These are phyloP conservation scores for Odontomyia ornata DNA, from an alignment of 2,888 invertebrate species.

Conservation along the genomic window DNA sequence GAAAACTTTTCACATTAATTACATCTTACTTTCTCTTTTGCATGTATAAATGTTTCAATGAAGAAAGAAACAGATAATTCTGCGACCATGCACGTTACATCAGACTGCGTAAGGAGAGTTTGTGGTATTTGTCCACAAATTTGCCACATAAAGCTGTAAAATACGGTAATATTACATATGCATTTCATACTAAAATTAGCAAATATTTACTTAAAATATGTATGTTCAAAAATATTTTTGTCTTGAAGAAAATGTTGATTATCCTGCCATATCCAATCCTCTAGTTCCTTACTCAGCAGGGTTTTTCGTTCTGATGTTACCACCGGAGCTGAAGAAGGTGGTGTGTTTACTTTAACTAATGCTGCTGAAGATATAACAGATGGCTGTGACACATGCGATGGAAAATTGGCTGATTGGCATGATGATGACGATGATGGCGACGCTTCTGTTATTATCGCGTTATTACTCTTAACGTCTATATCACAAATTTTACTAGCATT, in stretches of 20 bases:
- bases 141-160: conserved; percentile 91
- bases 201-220: conserved; percentile 84
- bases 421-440: conserved; percentile 33
- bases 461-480: conserved; percentile 57
- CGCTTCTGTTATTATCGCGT: conserved; percentile 37
- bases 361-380: background rate
- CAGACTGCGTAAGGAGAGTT: conserved; percentile 80
- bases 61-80: conserved; percentile 93
- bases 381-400: background rate
- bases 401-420: background rate
- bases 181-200: background rate
- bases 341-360: background rate
- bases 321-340: background rate
- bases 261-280: conserved; percentile 97
- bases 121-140: conserved; percentile 94
- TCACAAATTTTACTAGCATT: conserved; percentile 59
- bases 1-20: background rate
- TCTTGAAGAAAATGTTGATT: conserved; percentile 95
- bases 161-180: too few species aligned
- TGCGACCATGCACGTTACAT: conserved; percentile 85
- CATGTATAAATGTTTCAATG: conserved; percentile 95
- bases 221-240: conserved; percentile 95
- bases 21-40: conserved; percentile 86
- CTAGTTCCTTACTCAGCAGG: conserved; percentile 71
- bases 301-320: conserved; percentile 53